Evolutionary conservation across 2,888 invertebrate genomes (phyloP).

Genomic region (Xestia xanthographa): DNA sequence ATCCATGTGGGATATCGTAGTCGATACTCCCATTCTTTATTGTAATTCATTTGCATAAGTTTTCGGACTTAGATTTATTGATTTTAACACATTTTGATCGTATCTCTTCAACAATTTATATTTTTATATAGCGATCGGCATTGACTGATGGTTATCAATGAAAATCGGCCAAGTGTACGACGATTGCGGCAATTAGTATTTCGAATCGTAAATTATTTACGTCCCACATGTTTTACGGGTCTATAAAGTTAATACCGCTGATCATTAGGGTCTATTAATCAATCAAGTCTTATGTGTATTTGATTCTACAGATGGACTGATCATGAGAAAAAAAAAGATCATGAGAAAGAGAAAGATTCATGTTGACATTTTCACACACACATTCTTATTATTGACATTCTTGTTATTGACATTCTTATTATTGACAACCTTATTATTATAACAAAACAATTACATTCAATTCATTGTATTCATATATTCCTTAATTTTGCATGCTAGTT

Average conservation of each 20-base stretch:
- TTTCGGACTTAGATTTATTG: slow-evolving; percentile 55
- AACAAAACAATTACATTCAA: no score
- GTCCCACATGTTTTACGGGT: slow-evolving; percentile 34
- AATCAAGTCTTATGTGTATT: slow-evolving; percentile 15
- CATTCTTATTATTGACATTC: no score
- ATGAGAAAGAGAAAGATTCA: no score
- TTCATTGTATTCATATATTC: no score
- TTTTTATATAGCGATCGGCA: slow-evolving; percentile 35
- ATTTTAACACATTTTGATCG: slow-evolving; percentile 52
- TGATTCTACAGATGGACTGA: not conserved
- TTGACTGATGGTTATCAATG: slow-evolving; percentile 54
- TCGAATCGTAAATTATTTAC: slow-evolving; percentile 38
- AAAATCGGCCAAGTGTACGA: slow-evolving; percentile 40
- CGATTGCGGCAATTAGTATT: slow-evolving; percentile 47
- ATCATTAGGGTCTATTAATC: slow-evolving; percentile 41
- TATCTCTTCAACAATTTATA: slow-evolving; percentile 56
- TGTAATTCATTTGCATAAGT: slow-evolving; percentile 56
- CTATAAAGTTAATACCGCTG: slow-evolving; percentile 37
- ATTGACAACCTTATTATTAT: no score
- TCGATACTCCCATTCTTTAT: slow-evolving; percentile 37
- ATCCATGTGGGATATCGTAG: slow-evolving; percentile 17
- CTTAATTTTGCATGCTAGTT: no score
- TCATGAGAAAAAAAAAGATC: no score
- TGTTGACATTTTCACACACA: no score
- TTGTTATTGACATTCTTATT: no score